phyloP scores from a whole-genome alignment of 2,888 invertebrate species.

The Meghimatium bilineatum region DNA sequence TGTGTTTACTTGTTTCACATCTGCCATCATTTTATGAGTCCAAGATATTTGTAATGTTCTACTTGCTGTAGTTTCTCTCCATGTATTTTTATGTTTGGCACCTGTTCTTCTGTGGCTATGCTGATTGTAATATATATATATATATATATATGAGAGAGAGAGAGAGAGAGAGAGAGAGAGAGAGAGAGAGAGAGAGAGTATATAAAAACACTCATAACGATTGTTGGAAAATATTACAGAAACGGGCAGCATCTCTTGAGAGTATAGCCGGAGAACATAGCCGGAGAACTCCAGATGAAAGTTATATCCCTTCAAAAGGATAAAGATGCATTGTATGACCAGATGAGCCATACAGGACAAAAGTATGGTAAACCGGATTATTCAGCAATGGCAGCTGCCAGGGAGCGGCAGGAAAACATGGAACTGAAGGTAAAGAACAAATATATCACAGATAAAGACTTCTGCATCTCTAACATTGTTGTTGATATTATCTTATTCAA shows the following conservation, averaged over 20 bases:
- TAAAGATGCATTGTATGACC: constrained; percentile 60
- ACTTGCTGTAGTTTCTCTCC: no score
- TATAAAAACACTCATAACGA: no score
- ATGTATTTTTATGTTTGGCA: no score
- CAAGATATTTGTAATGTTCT: no score
- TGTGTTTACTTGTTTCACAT: no score
- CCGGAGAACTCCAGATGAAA: constrained; percentile 65
- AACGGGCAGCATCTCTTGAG: constrained; percentile 54
- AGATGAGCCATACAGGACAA: constrained; percentile 46
- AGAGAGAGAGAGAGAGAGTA: no score
- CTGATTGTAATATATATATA: no score
- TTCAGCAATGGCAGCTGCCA: constrained; percentile 40
- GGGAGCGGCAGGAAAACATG: constrained; percentile 51
- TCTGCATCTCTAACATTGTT: not conserved
- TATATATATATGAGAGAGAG: no score
- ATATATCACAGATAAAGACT: not conserved
- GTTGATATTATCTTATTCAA: not conserved
- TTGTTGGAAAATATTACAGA: constrained; percentile 1
- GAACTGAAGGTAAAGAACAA: constrained; percentile 52
- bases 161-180: no score
- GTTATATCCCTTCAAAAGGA: constrained; percentile 65
- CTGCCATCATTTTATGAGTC: no score
- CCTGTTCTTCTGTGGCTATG: no score
- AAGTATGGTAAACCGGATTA: constrained; percentile 54
- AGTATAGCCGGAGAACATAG: constrained; percentile 62